A percentile compares a stretch with the other conserved stretches of the same genome.
phyloP scores from a whole-genome alignment of 2,113 vertebrate genomes.

The Oophaga pumilio region DNA sequence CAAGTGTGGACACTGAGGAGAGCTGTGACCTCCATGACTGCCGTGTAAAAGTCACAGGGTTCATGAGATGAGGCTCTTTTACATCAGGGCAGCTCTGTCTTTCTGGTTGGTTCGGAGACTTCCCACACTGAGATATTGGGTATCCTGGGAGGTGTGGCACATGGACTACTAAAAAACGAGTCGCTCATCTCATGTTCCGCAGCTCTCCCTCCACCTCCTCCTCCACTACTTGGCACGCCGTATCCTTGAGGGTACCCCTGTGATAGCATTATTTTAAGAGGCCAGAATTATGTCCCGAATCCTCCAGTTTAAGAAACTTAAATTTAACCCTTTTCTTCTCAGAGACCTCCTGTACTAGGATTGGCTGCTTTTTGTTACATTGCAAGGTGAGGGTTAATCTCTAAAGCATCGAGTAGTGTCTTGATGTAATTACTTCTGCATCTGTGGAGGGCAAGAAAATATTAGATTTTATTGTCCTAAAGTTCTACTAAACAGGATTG shows the following conservation, averaged over 20 bases:
- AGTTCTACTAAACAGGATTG: neutral
- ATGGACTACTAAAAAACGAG: conserved; percentile 11
- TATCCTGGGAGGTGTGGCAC: conserved; percentile 36
- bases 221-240: conserved; percentile 19
- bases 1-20: neutral
- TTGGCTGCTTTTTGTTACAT: neutral
- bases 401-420: neutral
- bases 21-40: neutral
- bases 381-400: neutral
- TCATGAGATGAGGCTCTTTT: neutral
- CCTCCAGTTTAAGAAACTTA: neutral
- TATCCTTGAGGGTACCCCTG: conserved; percentile 2
- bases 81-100: neutral
- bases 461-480: neutral
- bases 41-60: neutral
- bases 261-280: neutral
- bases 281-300: neutral
- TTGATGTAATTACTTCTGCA: neutral
- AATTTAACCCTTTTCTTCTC: neutral
- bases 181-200: conserved; percentile 16
- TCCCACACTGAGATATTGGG: conserved; percentile 45
- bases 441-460: neutral
- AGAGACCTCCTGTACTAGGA: neutral
- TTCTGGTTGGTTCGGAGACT: neutral
- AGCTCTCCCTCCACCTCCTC: neutral